These are phyloP conservation scores for Garrulus glandarius DNA, from an alignment of 2,797 vertebrate species.

Conservation along the genomic window DNA sequence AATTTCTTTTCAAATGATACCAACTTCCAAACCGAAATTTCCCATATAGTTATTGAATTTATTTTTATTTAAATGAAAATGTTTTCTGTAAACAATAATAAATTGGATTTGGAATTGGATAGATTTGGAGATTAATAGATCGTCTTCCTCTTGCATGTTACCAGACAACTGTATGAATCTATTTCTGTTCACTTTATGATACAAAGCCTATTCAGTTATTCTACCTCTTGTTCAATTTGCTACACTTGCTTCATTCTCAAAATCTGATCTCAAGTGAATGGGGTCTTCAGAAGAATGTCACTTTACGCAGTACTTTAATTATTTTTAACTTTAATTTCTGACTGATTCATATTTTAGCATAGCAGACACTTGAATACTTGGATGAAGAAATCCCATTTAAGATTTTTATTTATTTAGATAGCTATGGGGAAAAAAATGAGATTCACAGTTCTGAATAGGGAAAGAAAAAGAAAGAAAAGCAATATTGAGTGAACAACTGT, in stretches of 20 bases:
- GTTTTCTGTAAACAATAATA: background rate
- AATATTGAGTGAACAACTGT: background rate
- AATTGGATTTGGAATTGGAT: background rate
- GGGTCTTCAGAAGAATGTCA: background rate
- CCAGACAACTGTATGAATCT: background rate
- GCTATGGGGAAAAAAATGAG: background rate
- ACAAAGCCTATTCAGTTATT: background rate
- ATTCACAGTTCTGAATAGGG: background rate
- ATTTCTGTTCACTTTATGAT: background rate
- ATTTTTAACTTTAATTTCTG: background rate
- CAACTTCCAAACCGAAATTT: background rate
- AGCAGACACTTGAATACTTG: background rate
- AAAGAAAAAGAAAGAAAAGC: background rate
- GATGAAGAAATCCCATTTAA: conserved; percentile 1
- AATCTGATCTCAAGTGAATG: background rate
- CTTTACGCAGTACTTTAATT: background rate
- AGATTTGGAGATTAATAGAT: background rate
- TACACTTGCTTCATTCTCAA: background rate
- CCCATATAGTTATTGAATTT: background rate
- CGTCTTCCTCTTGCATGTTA: background rate
- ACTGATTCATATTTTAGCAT: background rate
- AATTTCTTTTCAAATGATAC: background rate
- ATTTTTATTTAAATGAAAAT: background rate
- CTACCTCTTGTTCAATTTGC: background rate
- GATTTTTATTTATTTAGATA: background rate